phyloP scores from a whole-genome alignment of 2,113 vertebrate species.

The Hylia prasina region DNA sequence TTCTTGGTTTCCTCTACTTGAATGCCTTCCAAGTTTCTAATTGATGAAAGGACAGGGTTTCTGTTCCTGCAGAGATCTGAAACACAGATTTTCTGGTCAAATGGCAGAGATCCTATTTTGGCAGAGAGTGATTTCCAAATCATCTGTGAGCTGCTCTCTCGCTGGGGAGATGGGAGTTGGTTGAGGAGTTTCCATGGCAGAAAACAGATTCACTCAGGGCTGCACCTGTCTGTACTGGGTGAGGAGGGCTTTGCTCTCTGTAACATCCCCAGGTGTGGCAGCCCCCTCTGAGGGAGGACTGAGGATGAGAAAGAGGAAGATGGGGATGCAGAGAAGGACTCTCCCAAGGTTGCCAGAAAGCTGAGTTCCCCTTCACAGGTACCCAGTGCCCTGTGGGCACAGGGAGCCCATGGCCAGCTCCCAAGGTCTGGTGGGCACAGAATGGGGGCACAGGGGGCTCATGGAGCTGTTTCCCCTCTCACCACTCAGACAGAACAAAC shows the following conservation, averaged over 20 bases:
- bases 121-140: not conserved
- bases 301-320: not conserved
- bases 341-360: not conserved
- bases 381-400: not conserved
- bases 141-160: not conserved
- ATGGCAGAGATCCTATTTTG: not conserved
- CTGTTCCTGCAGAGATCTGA: not conserved
- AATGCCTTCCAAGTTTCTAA: not conserved
- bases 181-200: not conserved
- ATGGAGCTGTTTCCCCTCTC: not conserved
- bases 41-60: not conserved
- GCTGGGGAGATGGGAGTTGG: rapidly evolving
- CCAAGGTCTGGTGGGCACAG: not conserved
- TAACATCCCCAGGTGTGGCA: not conserved
- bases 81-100: slow-evolving; percentile 14
- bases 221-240: rapidly evolving
- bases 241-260: not conserved
- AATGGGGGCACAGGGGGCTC: not conserved
- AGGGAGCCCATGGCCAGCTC: not conserved
- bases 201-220: not conserved
- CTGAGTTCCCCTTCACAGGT: not conserved
- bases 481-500: not conserved
- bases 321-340: not conserved
- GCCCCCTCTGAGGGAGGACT: rapidly evolving
- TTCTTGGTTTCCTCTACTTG: not conserved